These are phyloP conservation scores for Euleptes europaea DNA, from an alignment of 2,113 vertebrate species.

Conservation along the genomic window DNA sequence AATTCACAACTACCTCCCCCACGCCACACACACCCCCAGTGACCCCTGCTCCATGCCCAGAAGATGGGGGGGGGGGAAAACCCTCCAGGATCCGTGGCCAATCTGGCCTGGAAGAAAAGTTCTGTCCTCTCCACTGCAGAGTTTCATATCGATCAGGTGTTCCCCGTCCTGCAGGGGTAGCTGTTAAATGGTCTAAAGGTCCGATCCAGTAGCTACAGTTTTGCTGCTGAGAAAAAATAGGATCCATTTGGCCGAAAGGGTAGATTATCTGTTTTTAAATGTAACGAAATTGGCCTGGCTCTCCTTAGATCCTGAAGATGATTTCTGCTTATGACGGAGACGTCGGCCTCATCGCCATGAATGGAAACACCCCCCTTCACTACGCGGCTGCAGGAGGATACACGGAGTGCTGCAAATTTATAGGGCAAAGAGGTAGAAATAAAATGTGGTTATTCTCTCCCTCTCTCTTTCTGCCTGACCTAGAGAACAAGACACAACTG, in stretches of 20 bases:
- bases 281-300: slow-evolving; percentile 10
- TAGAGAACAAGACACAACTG: no score
- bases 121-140: no score
- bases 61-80: no score
- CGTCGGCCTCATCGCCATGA: slow-evolving; percentile 77
- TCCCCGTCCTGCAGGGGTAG: not conserved
- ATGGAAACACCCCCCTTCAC: slow-evolving; percentile 88
- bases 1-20: no score
- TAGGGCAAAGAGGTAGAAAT: slow-evolving; percentile 90
- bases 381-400: slow-evolving; percentile 85
- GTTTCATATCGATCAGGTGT: no score
- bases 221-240: not conserved
- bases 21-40: no score
- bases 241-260: not conserved
- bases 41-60: no score
- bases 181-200: not conserved
- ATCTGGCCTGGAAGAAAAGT: no score
- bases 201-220: not conserved
- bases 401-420: slow-evolving; percentile 88
- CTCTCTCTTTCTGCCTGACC: no score
- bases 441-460: no score
- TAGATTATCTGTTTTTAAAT: not conserved
- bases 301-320: slow-evolving; percentile 75
- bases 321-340: slow-evolving; percentile 84
- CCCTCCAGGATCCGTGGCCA: no score